These are phyloP conservation scores for Kradibia gibbosae DNA, from an alignment of 1,140 invertebrate species.

Conservation along the genomic window DNA sequence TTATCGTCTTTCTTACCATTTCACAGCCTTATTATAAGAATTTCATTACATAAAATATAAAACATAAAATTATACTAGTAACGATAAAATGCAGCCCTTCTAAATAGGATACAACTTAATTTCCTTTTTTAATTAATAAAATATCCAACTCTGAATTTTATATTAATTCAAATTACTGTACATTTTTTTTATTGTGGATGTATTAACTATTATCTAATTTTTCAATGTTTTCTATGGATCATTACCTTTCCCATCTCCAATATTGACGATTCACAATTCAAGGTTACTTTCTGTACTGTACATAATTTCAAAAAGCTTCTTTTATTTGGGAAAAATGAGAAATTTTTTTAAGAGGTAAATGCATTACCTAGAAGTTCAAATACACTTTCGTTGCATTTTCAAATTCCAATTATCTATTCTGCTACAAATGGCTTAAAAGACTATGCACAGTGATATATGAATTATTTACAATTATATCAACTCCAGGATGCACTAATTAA, in stretches of 20 bases:
- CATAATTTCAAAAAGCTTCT: no score
- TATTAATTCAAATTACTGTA: no score
- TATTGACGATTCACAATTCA: no score
- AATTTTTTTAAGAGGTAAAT: no score
- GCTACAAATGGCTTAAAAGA: conserved; percentile 8
- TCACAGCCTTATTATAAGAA: neutral
- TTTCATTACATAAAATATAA: neutral
- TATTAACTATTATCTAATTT: no score
- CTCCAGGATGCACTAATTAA: conserved; percentile 6
- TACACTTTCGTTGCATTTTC: conserved; percentile 8
- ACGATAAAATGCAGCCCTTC: neutral
- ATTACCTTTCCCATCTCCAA: no score
- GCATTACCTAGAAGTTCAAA: no score
- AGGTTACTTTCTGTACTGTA: no score
- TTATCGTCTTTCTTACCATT: conserved; percentile 7
- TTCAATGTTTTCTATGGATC: no score
- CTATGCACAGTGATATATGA: neutral
- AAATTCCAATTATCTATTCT: conserved; percentile 41
- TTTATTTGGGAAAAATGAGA: no score
- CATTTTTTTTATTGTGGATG: no score
- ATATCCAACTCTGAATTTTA: neutral
- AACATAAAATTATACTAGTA: conserved; percentile 5
- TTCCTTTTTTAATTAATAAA: neutral
- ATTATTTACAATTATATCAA: conserved; percentile 47
- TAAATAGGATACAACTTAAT: neutral